These are phyloP conservation scores for Chlamydotis undulata DNA, from an alignment of 2,113 vertebrate species.

Conservation along the genomic window DNA sequence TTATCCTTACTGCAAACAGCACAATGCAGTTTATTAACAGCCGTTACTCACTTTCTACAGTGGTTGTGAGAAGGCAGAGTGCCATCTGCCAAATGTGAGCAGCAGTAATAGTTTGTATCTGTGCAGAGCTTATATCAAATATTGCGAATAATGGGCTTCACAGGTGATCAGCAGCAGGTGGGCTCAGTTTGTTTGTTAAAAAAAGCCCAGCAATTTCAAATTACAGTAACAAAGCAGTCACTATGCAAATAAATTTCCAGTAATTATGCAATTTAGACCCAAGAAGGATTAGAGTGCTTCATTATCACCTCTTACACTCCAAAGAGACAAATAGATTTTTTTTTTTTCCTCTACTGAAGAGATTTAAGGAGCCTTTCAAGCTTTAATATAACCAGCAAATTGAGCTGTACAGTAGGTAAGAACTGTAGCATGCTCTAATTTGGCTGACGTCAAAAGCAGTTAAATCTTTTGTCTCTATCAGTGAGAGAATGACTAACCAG, in stretches of 20 bases:
- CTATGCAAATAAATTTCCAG: background rate
- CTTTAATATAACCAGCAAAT: constrained; percentile 17
- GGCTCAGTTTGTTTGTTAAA: background rate
- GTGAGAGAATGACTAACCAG: background rate
- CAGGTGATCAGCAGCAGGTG: background rate
- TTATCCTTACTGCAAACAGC: background rate
- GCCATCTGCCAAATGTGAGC: background rate
- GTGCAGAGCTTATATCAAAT: background rate
- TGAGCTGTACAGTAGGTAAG: background rate
- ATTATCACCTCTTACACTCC: background rate
- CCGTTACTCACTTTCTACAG: constrained; percentile 23
- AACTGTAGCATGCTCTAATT: background rate
- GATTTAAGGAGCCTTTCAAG: constrained; percentile 21
- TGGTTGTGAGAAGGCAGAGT: background rate
- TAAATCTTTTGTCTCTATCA: background rate
- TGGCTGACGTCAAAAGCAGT: background rate
- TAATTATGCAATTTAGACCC: background rate
- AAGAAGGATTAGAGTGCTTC: background rate
- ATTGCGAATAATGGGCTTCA: background rate
- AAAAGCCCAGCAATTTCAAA: background rate
- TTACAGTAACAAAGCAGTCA: background rate
- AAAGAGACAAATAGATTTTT: background rate
- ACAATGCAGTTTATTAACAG: constrained; percentile 38
- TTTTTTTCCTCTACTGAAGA: background rate
- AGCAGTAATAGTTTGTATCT: background rate